phyloP scores from a whole-genome alignment of 2,888 invertebrate species.

The Leucoma salicis region DNA sequence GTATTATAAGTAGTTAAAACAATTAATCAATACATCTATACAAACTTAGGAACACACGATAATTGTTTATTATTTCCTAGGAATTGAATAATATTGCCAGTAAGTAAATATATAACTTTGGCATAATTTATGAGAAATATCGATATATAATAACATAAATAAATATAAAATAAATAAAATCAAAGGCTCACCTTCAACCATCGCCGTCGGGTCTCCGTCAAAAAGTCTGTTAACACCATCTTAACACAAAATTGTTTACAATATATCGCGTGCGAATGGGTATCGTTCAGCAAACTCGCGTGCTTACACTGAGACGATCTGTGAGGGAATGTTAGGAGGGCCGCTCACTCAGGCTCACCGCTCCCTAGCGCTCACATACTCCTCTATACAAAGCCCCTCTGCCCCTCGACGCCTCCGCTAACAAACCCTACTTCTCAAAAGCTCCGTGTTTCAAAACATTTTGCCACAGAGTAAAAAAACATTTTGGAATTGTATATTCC shows the following conservation, averaged over 20 bases:
- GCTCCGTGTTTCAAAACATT: slow-evolving; percentile 1
- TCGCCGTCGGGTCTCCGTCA: slow-evolving; percentile 71
- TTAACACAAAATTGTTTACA: slow-evolving; percentile 23
- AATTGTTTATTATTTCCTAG: too few species aligned
- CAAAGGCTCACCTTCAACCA: slow-evolving; percentile 64
- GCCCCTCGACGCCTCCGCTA: slow-evolving; percentile 13
- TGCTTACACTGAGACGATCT: slow-evolving; percentile 31
- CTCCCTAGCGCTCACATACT: slow-evolving; percentile 26
- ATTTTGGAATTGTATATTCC: not conserved
- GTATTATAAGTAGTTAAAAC: too few species aligned
- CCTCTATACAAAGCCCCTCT: slow-evolving; percentile 22
- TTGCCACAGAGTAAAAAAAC: not conserved
- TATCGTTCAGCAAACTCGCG: slow-evolving; percentile 30
- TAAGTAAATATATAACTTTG: too few species aligned
- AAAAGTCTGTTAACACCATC: slow-evolving; percentile 73
- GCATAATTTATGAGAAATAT: too few species aligned
- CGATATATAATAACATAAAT: not conserved
- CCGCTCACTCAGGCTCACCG: slow-evolving; percentile 29
- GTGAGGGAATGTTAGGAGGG: slow-evolving; percentile 54
- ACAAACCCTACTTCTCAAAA: slow-evolving; percentile 5
- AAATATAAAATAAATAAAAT: slow-evolving; percentile 4
- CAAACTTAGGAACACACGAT: too few species aligned
- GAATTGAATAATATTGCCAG: too few species aligned
- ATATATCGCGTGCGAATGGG: slow-evolving; percentile 22
- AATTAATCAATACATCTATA: too few species aligned